Conservation (phyloP, 2,888 invertebrate species). For the Drosophila macrothrix region DNA sequence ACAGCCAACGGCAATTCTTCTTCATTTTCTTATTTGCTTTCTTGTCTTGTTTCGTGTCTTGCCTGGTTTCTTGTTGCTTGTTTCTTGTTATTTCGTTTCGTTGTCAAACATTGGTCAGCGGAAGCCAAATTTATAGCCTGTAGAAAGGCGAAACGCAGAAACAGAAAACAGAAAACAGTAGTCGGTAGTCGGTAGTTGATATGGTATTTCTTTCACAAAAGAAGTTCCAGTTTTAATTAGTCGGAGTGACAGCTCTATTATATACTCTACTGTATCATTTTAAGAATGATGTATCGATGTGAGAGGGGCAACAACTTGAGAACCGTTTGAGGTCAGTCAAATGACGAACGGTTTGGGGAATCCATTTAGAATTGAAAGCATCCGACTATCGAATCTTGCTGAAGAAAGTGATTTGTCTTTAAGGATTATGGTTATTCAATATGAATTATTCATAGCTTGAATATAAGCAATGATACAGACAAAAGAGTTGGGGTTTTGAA, state of each 20-base stretch:
- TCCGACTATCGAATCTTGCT: background rate
- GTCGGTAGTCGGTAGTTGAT: background rate
- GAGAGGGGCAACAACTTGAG: constrained; percentile 4
- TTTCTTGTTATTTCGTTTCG: background rate
- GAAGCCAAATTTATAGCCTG: background rate
- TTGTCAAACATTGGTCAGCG: background rate
- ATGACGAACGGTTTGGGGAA: background rate
- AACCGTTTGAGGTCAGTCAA: background rate
- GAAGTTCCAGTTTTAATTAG: constrained; percentile 56
- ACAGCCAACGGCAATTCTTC: constrained; percentile 36
- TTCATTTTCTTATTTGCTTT: background rate
- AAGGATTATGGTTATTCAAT: background rate
- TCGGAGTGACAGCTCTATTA: constrained; percentile 43
- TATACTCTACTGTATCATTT: constrained; percentile 7
- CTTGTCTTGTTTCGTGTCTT: background rate
- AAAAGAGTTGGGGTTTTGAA: background rate
- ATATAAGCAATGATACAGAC: background rate
- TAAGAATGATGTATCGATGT: background rate
- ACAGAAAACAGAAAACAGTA: constrained; percentile 6
- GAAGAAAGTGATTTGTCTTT: background rate
- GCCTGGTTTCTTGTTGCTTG: too few species aligned
- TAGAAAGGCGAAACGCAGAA: constrained; percentile 33
- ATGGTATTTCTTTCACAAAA: constrained; percentile 13
- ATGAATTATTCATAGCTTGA: background rate
- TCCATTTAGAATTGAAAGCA: background rate